phyloP scores from a whole-genome alignment of 1,140 invertebrate genomes.

The Diachasmimorpha longicaudata region DNA sequence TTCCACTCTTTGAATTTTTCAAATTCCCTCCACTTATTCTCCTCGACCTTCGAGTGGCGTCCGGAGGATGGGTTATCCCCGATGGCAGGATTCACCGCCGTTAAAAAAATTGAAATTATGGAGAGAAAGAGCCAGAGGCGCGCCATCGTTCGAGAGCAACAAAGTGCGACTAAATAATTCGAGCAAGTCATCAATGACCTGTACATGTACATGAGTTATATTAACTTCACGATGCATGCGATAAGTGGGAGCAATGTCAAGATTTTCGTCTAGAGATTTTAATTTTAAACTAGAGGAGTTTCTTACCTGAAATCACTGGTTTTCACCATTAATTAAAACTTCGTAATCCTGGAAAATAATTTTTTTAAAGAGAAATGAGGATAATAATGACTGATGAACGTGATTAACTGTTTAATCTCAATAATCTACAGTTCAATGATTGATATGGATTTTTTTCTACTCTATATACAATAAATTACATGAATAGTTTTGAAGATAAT shows the following conservation, averaged over 20 bases:
- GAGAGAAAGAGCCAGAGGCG: neutral
- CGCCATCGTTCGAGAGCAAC: neutral
- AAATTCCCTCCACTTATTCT: slow-evolving; percentile 16
- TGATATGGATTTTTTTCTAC: neutral
- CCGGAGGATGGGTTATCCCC: neutral
- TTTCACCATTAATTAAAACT: no score
- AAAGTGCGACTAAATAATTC: neutral
- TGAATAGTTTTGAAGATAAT: neutral
- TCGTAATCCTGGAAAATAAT: no score
- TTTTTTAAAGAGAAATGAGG: neutral
- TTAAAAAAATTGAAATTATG: neutral
- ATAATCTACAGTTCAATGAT: neutral
- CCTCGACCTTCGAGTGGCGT: neutral
- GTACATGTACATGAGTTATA: neutral
- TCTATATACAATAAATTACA: neutral
- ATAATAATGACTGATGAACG: neutral
- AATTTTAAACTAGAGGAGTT: neutral
- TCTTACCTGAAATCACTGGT: neutral
- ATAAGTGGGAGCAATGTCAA: neutral
- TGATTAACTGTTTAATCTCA: no score
- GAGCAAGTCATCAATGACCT: neutral
- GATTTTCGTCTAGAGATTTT: slow-evolving; percentile 4
- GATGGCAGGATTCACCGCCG: neutral
- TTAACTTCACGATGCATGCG: neutral
- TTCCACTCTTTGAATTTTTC: slow-evolving; percentile 33